Evolutionary conservation across 1,140 invertebrate genomes (phyloP), one percentile per base, ranked within the genome.

Genomic region (Venturia canescens): DNA sequence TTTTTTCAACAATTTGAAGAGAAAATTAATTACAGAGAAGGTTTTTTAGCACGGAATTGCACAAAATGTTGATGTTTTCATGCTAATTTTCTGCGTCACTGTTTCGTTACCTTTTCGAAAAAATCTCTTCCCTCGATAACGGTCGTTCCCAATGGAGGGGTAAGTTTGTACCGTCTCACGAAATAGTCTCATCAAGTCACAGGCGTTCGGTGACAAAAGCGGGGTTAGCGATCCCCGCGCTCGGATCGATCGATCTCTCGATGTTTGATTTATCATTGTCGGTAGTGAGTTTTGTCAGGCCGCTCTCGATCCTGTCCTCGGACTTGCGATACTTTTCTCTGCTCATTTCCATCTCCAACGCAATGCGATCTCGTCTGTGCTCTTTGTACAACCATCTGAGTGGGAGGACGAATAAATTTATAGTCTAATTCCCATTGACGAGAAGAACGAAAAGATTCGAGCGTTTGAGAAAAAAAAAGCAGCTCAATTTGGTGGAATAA

Each of bases 361-460:
- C 57, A 4, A 80, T 80, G 0, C 86, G 87, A 50, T 93, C 92
- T 84, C 91, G 92, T 81, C 88, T 92, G 76, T 94, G 92, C 78
- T 93, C 92, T 29, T 89, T 89, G 85, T 94, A 94, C 87, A 94
- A 91, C 94, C 94, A 94, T 60, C 93, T 94, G 82, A 78, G 88
- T 84, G 81, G 77, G 89, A 78, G 67, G 2, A 67, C 34, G 48
- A 80, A 66, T 71, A 48, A 26, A 50, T 76, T 76, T n/a, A n/a
- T n/a, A n/a, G n/a, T n/a, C n/a, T n/a, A n/a, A n/a, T n/a, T n/a
- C n/a, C n/a, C n/a, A n/a, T n/a, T n/a, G n/a, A n/a, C n/a, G n/a
- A n/a, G n/a, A n/a, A n/a, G n/a, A n/a, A n/a, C n/a, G n/a, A n/a
- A n/a, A n/a, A n/a, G n/a, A n/a, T n/a, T n/a, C n/a, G n/a, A n/a